A percentile compares a stretch with the other conserved stretches of the same genome.
phyloP scores from a whole-genome alignment of 2,888 invertebrate genomes.

The Cephus pulcher region DNA sequence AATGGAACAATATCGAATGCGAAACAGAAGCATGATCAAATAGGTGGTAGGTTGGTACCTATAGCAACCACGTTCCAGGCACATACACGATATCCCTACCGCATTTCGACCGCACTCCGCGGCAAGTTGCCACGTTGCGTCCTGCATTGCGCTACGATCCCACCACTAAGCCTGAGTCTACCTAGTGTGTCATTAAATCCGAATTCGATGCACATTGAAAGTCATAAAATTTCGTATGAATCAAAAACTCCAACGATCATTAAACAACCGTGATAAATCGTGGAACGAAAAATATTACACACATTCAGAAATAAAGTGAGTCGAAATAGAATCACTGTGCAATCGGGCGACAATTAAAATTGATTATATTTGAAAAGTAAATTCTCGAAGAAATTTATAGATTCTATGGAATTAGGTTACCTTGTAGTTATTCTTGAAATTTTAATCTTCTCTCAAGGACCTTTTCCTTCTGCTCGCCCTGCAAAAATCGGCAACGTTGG shows the following conservation, averaged over 20 bases:
- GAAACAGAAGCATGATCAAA: neutral
- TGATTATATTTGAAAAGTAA: neutral
- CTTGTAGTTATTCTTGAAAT: neutral
- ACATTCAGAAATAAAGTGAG: neutral
- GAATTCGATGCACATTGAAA: neutral
- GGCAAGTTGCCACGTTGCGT: neutral
- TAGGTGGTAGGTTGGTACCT: neutral
- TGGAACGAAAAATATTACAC: too few species aligned
- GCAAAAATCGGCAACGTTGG: constrained; percentile 2
- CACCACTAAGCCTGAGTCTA: neutral
- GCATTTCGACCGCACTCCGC: neutral
- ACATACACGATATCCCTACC: neutral
- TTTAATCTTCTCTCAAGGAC: neutral
- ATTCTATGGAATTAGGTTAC: neutral
- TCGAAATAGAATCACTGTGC: neutral
- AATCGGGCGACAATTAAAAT: neutral
- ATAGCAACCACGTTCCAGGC: neutral
- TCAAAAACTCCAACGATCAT: neutral
- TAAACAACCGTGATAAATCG: neutral
- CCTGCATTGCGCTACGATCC: neutral
- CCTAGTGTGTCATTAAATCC: neutral
- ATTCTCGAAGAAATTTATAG: neutral
- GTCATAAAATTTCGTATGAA: neutral
- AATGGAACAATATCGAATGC: neutral
- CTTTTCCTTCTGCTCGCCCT: neutral